These are phyloP conservation scores for Spheniscus humboldti DNA, from an alignment of 2,797 vertebrate species.

Conservation along the genomic window DNA sequence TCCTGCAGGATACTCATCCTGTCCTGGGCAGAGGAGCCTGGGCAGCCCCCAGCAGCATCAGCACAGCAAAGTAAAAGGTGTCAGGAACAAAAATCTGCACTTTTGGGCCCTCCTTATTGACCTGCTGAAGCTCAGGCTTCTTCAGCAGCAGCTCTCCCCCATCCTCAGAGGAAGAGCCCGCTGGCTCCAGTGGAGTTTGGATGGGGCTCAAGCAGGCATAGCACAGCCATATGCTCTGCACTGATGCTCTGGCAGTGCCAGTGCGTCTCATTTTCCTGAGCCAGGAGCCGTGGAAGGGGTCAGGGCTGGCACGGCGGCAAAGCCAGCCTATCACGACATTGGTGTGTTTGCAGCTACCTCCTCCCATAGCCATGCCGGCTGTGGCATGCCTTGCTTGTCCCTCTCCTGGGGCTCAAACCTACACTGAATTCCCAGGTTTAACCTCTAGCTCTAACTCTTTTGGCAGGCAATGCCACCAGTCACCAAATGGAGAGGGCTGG, in stretches of 20 bases:
- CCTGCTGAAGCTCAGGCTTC: neutral
- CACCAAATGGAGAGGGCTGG: neutral
- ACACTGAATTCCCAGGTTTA: neutral
- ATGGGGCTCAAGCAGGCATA: neutral
- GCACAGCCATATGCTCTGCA: neutral
- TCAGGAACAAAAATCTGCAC: neutral
- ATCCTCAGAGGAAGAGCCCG: neutral
- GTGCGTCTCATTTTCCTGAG: neutral
- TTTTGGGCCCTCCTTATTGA: neutral
- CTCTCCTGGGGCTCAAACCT: neutral
- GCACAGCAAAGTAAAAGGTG: neutral
- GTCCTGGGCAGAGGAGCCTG: neutral
- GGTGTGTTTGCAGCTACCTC: neutral
- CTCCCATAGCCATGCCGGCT: fast-evolving
- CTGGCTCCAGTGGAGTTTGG: neutral
- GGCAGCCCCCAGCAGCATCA: neutral
- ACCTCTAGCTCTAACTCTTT: neutral
- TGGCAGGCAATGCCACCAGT: neutral
- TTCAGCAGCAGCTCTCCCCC: neutral
- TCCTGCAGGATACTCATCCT: neutral
- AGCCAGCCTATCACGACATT: neutral
- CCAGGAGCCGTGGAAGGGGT: neutral
- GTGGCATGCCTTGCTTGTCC: fast-evolving
- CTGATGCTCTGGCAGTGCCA: neutral
- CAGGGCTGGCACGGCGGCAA: neutral